These are phyloP conservation scores for Typhlomys cinereus DNA, from an alignment of 2,113 vertebrate species.

Conservation along the genomic window DNA sequence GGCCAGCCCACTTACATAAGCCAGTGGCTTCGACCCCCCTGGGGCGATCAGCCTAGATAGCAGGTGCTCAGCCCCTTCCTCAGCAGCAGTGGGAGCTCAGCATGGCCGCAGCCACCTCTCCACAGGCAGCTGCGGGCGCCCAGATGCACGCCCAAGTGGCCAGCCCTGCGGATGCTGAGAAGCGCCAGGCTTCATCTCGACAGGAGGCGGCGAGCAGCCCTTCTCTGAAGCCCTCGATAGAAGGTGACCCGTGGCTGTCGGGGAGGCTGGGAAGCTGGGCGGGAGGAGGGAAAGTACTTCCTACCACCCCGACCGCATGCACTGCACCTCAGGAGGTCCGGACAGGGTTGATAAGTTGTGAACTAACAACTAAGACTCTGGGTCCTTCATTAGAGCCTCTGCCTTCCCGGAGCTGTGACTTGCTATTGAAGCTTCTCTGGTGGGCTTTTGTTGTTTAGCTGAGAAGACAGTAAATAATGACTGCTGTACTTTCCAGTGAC, in stretches of 20 bases:
- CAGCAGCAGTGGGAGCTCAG: constrained; percentile 15
- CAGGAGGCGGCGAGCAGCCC: background rate
- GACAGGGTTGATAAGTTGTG: background rate
- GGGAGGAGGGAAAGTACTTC: background rate
- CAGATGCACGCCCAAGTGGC: constrained; percentile 1
- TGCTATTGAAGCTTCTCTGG: background rate
- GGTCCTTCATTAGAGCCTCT: background rate
- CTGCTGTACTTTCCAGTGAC: background rate
- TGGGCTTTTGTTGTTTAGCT: constrained; percentile 24
- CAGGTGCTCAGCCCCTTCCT: constrained; percentile 60
- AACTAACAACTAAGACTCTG: background rate
- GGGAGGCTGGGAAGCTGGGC: background rate
- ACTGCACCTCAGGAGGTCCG: background rate
- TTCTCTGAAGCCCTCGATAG: background rate
- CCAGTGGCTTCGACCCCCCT: constrained; percentile 17
- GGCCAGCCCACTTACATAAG: constrained; percentile 56
- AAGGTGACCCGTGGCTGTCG: constrained; percentile 46
- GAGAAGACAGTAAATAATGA: background rate
- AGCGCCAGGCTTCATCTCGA: background rate
- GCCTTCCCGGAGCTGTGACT: background rate
- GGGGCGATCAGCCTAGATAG: constrained; percentile 28
- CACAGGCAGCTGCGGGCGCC: background rate
- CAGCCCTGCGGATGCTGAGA: background rate
- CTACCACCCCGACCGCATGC: too few relatives aligned
- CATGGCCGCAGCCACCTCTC: constrained; percentile 55